Evolutionary conservation across 2,888 invertebrate genomes (phyloP), one percentile per base, ranked within the genome.

Genomic region (Nemurella pictetii): DNA sequence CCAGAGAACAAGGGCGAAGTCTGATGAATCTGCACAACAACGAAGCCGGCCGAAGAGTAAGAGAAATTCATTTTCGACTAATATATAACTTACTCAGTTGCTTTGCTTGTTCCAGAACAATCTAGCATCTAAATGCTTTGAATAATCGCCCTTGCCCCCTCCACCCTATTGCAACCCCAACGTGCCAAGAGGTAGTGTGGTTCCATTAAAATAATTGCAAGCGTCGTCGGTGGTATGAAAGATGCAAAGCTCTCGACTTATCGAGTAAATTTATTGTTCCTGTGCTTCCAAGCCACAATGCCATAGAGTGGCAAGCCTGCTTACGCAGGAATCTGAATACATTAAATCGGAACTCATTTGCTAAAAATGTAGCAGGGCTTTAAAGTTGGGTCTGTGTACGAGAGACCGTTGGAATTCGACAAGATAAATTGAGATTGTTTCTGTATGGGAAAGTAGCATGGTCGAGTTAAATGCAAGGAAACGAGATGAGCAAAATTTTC

Each of bases 21-120:
- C 92, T 99, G 87, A 99, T 99, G 97, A 99, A 99, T 88, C 92
- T 99, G 84, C 98, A 99, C 90, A 99, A 99, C 91, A 99, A 99
- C 90, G 98, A 99, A 90, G 99, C 98, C 72, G 99, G 99, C 15
- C 92, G 99, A 89, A 93, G 98, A 94, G 98, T 99, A 92, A 93
- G 94, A 20, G 1, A 29, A 29, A n/a, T 78, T 78, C n/a, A 29
- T 9, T 26, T 26, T 74, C 74, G 74, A 74, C 74, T 74, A 27
- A 28, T 75, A 26, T 75, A 28, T 26, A 9, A 25, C 9, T 55
- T 2, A 55, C 20, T 55, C 55, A 55, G 55, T 3, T 55, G 55
- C 15, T 20, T 55, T 55, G 55, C 55, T 55, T n/a, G n/a, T n/a
- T 55, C 55, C 2, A 2, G 55, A 55, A 55, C 55, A 55, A 20